Base-by-base conservation (phyloP, 2,113 vertebrate species). In the Phainopepla nitens region DNA sequence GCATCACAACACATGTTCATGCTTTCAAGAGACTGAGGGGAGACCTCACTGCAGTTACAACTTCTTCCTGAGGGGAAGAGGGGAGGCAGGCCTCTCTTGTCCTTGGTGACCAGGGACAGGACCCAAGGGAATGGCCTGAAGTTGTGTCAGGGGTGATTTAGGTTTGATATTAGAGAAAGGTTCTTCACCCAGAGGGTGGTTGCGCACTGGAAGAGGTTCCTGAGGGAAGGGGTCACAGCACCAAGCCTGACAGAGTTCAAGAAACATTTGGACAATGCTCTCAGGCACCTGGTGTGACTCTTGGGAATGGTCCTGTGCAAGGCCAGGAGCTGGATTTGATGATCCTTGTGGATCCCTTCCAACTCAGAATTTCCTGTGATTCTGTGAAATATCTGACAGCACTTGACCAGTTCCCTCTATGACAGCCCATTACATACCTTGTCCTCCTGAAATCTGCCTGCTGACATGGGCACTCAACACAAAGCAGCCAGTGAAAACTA, bases 171-270 rank as follows among this genome's bases (percentile, higher is more conserved):
- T 13, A 45, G 33, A 6, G 11, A 45, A 60, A 51, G 28, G 8
- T 1, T 53, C 8, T 45, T 78, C 33, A 19, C 10, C 28, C 33
- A 61, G 47, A 53, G 28, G 2, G 10, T 53, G 39, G 8, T 0
- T 53, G 64, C 33, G 18, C 8, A 33, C 27, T 45, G 23, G 9
- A 60, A 53, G 18, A 53, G 22, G 28, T 0, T 69, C 19, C 8
- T 2, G 51, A 50, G 44, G 6, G 36, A 2, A 5, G 44, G 1
- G 21, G 4, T 58, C 61, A 22, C 44, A 69, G 45, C 83, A 45
- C 23, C 54, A 60, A 39, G 8, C 19, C 7, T 53, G 54, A 8
- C 53, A 51, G 21, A 68, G 22, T 2, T 44, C 53, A 45, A 23
- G 45, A 39, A 36, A 27, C 5, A 15, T 1, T 69, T 53, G 45